Base-by-base conservation (phyloP, 2,797 vertebrate genomes). In the Hirundo rustica region DNA sequence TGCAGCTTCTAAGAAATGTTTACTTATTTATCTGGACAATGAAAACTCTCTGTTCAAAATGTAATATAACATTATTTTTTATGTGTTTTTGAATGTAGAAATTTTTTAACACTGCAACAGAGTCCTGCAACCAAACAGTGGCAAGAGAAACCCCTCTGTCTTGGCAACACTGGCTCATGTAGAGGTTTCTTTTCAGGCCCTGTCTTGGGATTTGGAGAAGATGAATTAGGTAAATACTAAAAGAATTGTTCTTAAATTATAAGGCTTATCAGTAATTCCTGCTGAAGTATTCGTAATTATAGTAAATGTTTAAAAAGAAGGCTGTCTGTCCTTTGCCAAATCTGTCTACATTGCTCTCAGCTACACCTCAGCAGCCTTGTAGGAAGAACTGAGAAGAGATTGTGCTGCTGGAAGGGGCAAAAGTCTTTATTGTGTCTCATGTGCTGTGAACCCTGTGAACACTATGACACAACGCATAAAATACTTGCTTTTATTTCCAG, bases 201-300 rank as follows among this genome's bases (percentile, higher is more conserved):
- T 95, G 98, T 99, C 94, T 96, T 99, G 97, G 99, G 99, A 97
- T 99, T 99, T 85, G 99, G 99, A 95, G 99, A 99, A 97, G 99
- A 99, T 92, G 99, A 99, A 98, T 97, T 98, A 97, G 99, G 99
- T 99, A 96, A 97, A 82, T 91, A 86, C 9, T 44, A 67, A 72
- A 89, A 48, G 15, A 53, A 13, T 51, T 60, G 13, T 76, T 54
- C 34, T 30, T 77, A 53, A 67, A 57, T 74, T 21, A 11, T 67
- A 74, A 73, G 18, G 79, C 19, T 78, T 91, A 61, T 57, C 2
- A 2, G 47, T 76, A 89, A 66, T 60, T 60, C 22, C 48, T 66
- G 71, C 29, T 76, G 34, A 66, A 89, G 34, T n/a, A 53, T 67
- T 65, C 38, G 47, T 61, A 67, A 30, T 44, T 45, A 10, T 3